Evolutionary conservation across 2,797 vertebrate species (phyloP).

Genomic region (Sebastes trivittatus): DNA sequence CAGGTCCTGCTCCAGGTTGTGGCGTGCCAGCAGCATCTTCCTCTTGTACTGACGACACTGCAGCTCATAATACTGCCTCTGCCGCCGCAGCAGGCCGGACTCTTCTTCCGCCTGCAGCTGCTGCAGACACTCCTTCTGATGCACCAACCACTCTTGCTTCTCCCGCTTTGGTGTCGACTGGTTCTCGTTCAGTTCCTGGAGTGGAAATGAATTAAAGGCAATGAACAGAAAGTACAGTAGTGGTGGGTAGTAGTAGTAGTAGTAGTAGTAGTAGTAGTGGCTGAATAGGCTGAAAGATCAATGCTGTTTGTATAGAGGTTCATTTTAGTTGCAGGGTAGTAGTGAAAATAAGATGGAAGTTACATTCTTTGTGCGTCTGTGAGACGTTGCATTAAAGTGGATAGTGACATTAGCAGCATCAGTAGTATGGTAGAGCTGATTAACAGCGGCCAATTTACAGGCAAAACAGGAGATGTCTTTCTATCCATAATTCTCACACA

Average conservation of each 20-base stretch:
- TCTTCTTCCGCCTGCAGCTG: conserved; percentile 93
- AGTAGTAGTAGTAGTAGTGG: background rate
- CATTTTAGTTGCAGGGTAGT: background rate
- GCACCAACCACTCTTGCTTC: conserved; percentile 93
- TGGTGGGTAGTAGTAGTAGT: no score
- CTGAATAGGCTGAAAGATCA: background rate
- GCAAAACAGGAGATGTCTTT: background rate
- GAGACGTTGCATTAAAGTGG: background rate
- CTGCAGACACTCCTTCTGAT: conserved; percentile 94
- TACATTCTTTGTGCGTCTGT: background rate
- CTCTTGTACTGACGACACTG: conserved; percentile 94
- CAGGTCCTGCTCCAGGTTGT: conserved; percentile 93
- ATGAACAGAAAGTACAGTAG: background rate
- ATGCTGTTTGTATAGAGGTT: background rate
- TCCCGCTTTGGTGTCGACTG: conserved; percentile 94
- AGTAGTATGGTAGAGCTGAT: background rate
- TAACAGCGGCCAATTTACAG: background rate
- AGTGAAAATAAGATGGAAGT: background rate
- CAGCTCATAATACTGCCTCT: conserved; percentile 93
- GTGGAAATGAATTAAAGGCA: background rate
- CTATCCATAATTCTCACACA: no score
- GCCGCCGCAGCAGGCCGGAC: conserved; percentile 87
- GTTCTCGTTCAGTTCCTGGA: conserved; percentile 92
- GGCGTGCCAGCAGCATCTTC: conserved; percentile 90
- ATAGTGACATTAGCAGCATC: background rate